Percentiles rank a stretch among this genome's conserved stretches.
Evolutionary conservation across 2,113 vertebrate genomes (phyloP).

Genomic region (Arenaria interpres): DNA sequence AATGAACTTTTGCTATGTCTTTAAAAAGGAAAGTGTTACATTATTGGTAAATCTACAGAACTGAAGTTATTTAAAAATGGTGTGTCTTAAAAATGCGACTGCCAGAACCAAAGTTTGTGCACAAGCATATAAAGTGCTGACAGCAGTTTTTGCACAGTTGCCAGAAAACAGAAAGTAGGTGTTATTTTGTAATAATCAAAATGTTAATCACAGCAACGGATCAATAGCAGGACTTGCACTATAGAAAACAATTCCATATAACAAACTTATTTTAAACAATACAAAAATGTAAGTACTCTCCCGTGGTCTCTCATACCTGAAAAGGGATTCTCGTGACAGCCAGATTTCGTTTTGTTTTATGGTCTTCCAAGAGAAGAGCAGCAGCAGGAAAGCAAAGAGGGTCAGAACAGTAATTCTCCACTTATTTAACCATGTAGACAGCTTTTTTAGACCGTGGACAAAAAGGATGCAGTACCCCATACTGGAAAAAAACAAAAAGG

Average conservation of each 20-base stretch:
- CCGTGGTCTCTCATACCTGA: conserved; percentile 78
- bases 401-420: conserved; percentile 80
- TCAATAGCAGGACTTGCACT: neutral
- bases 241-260: neutral
- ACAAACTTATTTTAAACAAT: neutral
- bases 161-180: neutral
- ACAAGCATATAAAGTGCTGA: neutral
- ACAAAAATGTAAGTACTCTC: neutral
- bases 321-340: conserved; percentile 93
- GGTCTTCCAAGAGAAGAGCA: conserved; percentile 94
- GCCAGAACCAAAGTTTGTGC: neutral
- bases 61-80: neutral
- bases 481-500: conserved; percentile 60
- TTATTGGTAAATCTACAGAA: neutral
- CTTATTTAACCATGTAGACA: conserved; percentile 80
- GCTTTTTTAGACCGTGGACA: conserved; percentile 86
- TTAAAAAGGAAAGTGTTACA: neutral
- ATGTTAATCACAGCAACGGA: neutral
- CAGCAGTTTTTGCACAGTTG: neutral
- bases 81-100: neutral
- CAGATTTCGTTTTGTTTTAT: conserved; percentile 94
- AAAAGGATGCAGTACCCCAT: conserved; percentile 98
- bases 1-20: neutral
- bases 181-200: neutral
- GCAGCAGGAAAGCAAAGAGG: conserved; percentile 81